phyloP scores from a whole-genome alignment of 2,797 vertebrate species.

The Sciaenops ocellatus region DNA sequence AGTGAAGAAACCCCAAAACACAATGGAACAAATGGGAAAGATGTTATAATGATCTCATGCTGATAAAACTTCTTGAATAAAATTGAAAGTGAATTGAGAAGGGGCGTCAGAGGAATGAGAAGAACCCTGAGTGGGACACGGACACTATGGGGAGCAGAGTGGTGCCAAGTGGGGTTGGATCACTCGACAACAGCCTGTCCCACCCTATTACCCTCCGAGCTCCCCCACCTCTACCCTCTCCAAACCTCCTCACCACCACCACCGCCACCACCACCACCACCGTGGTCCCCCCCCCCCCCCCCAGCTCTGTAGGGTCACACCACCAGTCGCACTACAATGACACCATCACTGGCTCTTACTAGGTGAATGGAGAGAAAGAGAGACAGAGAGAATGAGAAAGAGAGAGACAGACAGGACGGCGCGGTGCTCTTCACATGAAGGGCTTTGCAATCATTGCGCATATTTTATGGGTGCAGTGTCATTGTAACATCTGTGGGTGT shows the following conservation, averaged over 20 bases:
- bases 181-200: slow-evolving; percentile 80
- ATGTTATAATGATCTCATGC: slow-evolving; percentile 26
- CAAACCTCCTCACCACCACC: slow-evolving; percentile 40
- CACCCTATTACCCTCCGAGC: slow-evolving; percentile 80
- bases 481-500: slow-evolving; percentile 35
- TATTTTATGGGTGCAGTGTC: slow-evolving; percentile 61
- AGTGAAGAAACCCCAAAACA: background rate
- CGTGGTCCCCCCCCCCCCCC: background rate
- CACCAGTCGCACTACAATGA: slow-evolving; percentile 78
- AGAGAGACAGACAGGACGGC: slow-evolving; percentile 25
- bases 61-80: slow-evolving; percentile 41
- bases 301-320: slow-evolving; percentile 63
- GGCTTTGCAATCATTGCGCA: slow-evolving; percentile 68
- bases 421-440: slow-evolving; percentile 69
- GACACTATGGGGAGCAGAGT: slow-evolving; percentile 69
- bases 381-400: slow-evolving; percentile 21
- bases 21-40: slow-evolving; percentile 12
- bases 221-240: slow-evolving; percentile 64
- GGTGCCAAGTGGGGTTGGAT: slow-evolving; percentile 86
- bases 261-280: slow-evolving; percentile 39
- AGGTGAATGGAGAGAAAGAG: slow-evolving; percentile 57
- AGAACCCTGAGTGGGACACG: slow-evolving; percentile 57
- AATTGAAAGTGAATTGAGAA: slow-evolving; percentile 39
- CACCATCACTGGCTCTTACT: slow-evolving; percentile 68
- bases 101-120: slow-evolving; percentile 42